Evolutionary conservation across 2,113 vertebrate species (phyloP).

Genomic region (Burhinus oedicnemus): DNA sequence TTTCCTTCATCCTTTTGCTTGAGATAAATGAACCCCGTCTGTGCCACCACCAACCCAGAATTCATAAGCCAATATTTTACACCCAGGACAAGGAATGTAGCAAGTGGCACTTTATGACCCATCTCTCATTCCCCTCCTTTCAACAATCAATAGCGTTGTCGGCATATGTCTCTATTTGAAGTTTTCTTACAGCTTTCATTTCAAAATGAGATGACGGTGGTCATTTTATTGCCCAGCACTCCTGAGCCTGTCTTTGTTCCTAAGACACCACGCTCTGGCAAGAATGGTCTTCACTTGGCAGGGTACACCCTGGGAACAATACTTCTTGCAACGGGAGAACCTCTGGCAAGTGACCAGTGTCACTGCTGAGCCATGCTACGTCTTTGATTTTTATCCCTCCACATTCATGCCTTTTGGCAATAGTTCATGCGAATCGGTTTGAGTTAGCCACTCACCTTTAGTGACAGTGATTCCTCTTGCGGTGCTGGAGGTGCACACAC

Average conservation of each 20-base stretch:
- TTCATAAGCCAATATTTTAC: conserved; percentile 48
- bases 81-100: neutral
- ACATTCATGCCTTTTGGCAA: neutral
- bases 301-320: neutral
- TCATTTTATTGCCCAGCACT: neutral
- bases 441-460: neutral
- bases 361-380: fast-evolving
- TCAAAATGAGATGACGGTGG: neutral
- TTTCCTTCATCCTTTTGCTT: conserved; percentile 42
- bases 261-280: neutral
- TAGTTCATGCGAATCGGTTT: neutral
- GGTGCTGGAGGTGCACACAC: fast-evolving
- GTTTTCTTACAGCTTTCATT: conserved; percentile 45
- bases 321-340: neutral
- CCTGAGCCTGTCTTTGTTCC: neutral
- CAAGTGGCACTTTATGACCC: conserved; percentile 37
- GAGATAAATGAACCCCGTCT: conserved; percentile 60
- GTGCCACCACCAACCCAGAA: conserved; percentile 55
- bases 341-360: neutral
- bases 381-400: neutral
- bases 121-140: conserved; percentile 32
- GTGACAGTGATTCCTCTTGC: neutral
- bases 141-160: conserved; percentile 17
- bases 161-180: conserved; percentile 43
- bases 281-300: neutral